phyloP scores from a whole-genome alignment of 2,113 vertebrate genomes.

The Lamprologus ornatipinnis region DNA sequence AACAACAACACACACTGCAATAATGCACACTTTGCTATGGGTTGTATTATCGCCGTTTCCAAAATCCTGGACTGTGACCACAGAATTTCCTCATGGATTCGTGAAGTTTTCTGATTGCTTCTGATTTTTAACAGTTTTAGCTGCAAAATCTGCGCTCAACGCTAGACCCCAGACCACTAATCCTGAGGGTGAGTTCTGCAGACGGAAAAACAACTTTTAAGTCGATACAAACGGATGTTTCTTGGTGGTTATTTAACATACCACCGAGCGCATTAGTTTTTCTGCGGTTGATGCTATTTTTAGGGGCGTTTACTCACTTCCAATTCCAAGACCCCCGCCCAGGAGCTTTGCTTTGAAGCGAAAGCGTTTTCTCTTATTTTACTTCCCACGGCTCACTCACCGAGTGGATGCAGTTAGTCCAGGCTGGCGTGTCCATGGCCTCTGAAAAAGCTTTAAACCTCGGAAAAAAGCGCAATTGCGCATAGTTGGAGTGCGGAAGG shows the following conservation, averaged over 20 bases:
- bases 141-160: neutral
- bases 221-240: neutral
- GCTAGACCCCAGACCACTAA: neutral
- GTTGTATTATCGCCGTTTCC: neutral
- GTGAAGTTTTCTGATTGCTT: neutral
- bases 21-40: neutral
- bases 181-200: neutral
- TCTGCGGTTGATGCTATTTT: neutral
- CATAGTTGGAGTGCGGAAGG: neutral
- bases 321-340: neutral
- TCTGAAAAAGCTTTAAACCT: neutral
- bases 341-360: neutral
- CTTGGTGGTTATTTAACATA: neutral
- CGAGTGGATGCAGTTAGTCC: constrained; percentile 2
- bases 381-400: constrained; percentile 14
- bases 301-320: neutral
- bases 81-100: neutral
- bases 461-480: neutral
- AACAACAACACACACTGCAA: neutral
- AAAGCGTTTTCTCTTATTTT: neutral
- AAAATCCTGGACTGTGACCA: neutral
- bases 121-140: neutral
- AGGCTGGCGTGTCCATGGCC: neutral
- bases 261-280: neutral
- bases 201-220: neutral